A percentile compares a stretch with the other conserved stretches of the same genome.
These are phyloP conservation scores for Gobio occitaniae DNA, from an alignment of 2,797 vertebrate genomes.

Conservation along the genomic window DNA sequence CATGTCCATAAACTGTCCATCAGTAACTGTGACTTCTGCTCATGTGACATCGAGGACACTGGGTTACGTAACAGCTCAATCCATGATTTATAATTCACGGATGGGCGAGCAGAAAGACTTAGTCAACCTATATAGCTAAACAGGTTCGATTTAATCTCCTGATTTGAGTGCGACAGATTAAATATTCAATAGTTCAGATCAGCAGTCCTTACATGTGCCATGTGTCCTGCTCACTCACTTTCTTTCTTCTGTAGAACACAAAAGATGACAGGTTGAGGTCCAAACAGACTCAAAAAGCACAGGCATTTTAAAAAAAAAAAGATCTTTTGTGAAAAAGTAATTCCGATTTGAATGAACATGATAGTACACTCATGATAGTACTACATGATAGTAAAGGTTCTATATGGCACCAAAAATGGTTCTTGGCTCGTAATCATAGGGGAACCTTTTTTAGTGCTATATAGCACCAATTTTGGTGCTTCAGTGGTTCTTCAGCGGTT, in stretches of 20 bases:
- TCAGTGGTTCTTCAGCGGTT: no score
- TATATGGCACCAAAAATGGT: no score
- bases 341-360: no score
- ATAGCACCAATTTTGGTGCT: no score
- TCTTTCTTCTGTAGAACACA: not conserved
- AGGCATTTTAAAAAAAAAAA: no score
- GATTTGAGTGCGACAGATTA: not conserved
- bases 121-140: not conserved
- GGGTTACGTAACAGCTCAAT: not conserved
- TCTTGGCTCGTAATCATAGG: no score
- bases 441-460: no score
- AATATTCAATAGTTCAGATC: not conserved
- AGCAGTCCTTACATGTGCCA: not conserved
- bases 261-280: not conserved
- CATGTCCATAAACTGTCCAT: not conserved
- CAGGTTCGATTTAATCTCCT: constrained; percentile 6
- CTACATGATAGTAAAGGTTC: no score
- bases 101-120: constrained; percentile 8
- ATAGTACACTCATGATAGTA: no score
- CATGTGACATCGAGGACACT: not conserved
- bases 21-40: not conserved
- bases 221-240: not conserved
- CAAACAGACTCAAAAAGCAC: no score
- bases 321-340: no score
- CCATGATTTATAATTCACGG: constrained; percentile 20